Evolutionary conservation across 2,113 vertebrate species (phyloP).

Genomic region (Colossoma macropomum): DNA sequence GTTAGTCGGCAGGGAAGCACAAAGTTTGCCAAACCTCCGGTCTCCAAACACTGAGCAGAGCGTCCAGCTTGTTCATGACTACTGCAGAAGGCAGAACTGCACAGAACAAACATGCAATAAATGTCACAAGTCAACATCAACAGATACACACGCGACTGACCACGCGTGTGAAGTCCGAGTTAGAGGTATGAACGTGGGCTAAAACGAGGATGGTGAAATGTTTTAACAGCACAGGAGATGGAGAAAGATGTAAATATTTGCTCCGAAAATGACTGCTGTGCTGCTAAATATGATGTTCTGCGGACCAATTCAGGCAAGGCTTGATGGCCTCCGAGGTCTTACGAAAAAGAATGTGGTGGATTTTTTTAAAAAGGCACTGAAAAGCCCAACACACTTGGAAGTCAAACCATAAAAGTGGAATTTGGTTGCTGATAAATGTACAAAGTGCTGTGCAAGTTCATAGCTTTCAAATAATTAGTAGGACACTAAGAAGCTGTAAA

Average conservation of each 20-base stretch:
- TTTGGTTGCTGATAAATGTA: too few species aligned
- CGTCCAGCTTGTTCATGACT: conserved; percentile 14
- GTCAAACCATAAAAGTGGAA: too few species aligned
- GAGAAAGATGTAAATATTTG: background rate
- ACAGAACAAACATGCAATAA: conserved; percentile 35
- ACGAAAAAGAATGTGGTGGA: background rate
- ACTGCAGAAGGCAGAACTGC: conserved; percentile 51
- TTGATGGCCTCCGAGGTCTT: background rate
- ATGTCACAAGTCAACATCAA: conserved; percentile 4
- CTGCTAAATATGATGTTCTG: background rate
- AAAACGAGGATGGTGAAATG: background rate
- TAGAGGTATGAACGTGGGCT: background rate
- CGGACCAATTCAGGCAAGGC: background rate
- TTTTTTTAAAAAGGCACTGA: too few species aligned
- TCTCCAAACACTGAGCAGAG: conserved; percentile 51
- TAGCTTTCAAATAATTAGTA: too few species aligned
- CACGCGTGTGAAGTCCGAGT: background rate
- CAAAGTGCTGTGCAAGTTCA: too few species aligned
- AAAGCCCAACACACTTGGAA: too few species aligned
- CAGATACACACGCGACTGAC: conserved; percentile 1
- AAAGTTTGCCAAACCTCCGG: background rate
- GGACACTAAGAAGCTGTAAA: too few species aligned
- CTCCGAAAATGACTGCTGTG: background rate
- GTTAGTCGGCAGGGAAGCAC: background rate
- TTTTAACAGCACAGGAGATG: background rate